A percentile compares a stretch with the other conserved stretches of the same genome.
Evolutionary conservation across 2,888 invertebrate genomes (phyloP).

Genomic region (Volucella inflata): DNA sequence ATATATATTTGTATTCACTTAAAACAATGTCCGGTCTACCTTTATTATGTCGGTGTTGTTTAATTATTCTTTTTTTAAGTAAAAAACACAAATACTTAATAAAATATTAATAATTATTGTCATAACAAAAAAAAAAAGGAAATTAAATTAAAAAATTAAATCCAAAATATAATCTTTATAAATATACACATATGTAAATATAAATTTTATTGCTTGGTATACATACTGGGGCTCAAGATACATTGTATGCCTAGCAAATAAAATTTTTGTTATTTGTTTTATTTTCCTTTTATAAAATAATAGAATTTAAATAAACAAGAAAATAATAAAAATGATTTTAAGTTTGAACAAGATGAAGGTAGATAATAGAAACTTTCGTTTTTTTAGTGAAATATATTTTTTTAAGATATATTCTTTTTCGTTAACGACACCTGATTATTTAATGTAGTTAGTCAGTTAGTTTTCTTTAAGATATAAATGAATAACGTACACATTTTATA

Average conservation of each 20-base stretch:
- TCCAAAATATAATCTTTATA: conserved; percentile 5
- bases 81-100: conserved; percentile 22
- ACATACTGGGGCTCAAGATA: conserved; percentile 67
- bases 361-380: conserved; percentile 73
- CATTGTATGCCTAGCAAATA: conserved; percentile 68
- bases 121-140: conserved; percentile 39
- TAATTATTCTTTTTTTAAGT: conserved; percentile 37
- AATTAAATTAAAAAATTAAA: conserved; percentile 9
- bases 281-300: conserved; percentile 11
- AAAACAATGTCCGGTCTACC: conserved; percentile 39
- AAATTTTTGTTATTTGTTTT: conserved; percentile 50
- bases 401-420: conserved; percentile 31
- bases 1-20: conserved; percentile 34
- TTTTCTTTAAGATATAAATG: conserved; percentile 47
- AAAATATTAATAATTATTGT: conserved; percentile 46
- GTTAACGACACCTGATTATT: conserved; percentile 62
- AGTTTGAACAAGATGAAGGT: conserved; percentile 66
- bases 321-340: conserved; percentile 37
- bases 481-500: conserved; percentile 60
- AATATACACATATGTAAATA: conserved; percentile 11
- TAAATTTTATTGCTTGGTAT: conserved; percentile 69
- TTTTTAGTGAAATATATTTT: conserved; percentile 43
- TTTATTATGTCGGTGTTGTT: conserved; percentile 19
- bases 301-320: not conserved
- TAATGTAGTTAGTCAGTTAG: conserved; percentile 50